Percentiles rank a stretch among this genome's conserved stretches.
Conservation (phyloP, 2,797 vertebrate species). For the Megalops cyprinoides region DNA sequence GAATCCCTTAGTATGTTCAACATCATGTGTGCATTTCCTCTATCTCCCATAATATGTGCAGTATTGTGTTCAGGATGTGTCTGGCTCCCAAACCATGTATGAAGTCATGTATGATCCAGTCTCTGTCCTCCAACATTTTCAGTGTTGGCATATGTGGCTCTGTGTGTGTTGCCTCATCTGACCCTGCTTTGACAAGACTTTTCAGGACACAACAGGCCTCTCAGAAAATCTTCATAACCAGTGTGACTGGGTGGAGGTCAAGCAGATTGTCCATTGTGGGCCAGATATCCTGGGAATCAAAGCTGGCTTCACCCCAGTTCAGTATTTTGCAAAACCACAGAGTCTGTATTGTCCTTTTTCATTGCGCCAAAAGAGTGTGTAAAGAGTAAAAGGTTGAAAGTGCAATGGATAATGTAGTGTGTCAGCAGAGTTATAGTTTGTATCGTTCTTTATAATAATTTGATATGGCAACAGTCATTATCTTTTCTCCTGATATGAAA, state of each 20-base stretch:
- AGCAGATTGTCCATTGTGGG: neutral
- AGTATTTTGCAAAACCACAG: neutral
- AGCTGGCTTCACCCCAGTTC: neutral
- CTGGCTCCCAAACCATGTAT: neutral
- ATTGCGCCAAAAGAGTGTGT: neutral
- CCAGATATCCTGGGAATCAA: neutral
- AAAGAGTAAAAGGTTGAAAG: neutral
- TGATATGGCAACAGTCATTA: neutral
- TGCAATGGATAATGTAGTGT: neutral
- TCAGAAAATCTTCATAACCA: neutral
- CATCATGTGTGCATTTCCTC: neutral
- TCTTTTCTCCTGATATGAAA: neutral
- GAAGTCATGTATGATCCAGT: neutral
- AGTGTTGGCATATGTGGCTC: neutral
- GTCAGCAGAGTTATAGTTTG: constrained; percentile 2
- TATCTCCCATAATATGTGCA: neutral
- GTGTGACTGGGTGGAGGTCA: neutral
- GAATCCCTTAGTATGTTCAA: neutral
- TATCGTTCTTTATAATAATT: constrained; percentile 1
- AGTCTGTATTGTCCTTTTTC: neutral
- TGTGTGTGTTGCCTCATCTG: neutral
- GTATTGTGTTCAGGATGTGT: neutral
- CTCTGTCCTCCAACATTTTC: neutral
- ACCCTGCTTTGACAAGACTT: neutral
- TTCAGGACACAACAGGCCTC: neutral